A percentile compares a stretch with the other conserved stretches of the same genome.
Evolutionary conservation across 2,888 invertebrate species (phyloP).

Genomic region (Noctua pronuba): DNA sequence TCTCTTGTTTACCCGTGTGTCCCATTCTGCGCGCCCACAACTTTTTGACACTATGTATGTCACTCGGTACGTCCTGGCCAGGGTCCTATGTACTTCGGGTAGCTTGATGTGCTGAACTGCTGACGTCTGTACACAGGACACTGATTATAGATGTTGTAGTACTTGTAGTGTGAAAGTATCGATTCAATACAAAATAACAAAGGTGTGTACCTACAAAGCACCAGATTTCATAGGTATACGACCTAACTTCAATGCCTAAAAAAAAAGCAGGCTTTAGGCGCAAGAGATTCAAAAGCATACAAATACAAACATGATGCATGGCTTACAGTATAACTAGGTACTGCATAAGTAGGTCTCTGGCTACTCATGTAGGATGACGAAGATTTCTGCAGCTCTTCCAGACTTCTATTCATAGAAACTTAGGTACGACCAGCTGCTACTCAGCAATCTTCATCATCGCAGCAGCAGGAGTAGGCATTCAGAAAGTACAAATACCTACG

Average conservation of each 20-base stretch:
- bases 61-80: no score
- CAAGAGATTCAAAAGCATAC: neutral
- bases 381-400: neutral
- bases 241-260: neutral
- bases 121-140: no score
- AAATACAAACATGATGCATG: no score
- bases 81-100: no score
- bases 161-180: no score
- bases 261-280: neutral
- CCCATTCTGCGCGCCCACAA: no score
- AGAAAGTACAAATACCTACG: neutral
- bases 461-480: neutral
- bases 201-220: neutral
- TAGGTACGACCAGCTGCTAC: neutral
- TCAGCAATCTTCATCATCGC: no score
- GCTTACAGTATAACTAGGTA: neutral
- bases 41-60: no score
- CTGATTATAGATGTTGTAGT: no score
- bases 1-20: no score
- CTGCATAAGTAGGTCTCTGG: neutral
- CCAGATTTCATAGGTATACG: neutral
- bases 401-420: neutral
- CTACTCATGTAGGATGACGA: neutral
- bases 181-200: neutral
- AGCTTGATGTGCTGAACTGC: no score